phyloP scores from a whole-genome alignment of 2,797 vertebrate species.

The Bradypodion ventrale region DNA sequence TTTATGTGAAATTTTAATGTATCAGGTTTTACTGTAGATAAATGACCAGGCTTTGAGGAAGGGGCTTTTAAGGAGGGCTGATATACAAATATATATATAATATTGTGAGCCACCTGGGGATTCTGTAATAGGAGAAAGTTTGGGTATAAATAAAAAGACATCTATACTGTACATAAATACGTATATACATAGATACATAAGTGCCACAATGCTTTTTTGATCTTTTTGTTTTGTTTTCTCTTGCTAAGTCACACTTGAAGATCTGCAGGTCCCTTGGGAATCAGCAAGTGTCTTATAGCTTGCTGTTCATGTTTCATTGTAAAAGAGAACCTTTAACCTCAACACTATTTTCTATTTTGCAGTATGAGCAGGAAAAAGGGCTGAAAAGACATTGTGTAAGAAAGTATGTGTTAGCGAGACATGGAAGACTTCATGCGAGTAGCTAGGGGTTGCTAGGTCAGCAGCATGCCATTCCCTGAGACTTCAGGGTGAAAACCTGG shows the following conservation, averaged over 20 bases:
- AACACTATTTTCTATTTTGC: neutral
- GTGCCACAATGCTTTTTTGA: too few relatives aligned
- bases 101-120: too few relatives aligned
- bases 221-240: too few relatives aligned
- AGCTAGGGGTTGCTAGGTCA: neutral
- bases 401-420: neutral
- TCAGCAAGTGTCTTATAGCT: neutral
- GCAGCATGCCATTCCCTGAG: neutral
- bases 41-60: too few relatives aligned
- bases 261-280: neutral
- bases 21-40: too few relatives aligned
- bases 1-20: too few relatives aligned
- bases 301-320: neutral
- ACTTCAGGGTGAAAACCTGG: neutral
- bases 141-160: too few relatives aligned
- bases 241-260: neutral
- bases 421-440: neutral
- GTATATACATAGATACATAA: too few relatives aligned
- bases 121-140: too few relatives aligned
- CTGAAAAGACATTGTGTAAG: neutral
- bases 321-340: neutral
- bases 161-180: too few relatives aligned
- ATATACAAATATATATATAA: too few relatives aligned
- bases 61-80: too few relatives aligned
- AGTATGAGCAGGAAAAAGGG: neutral